Evolutionary conservation across 2,888 invertebrate genomes (phyloP).

Genomic region (Harmothoe impar): DNA sequence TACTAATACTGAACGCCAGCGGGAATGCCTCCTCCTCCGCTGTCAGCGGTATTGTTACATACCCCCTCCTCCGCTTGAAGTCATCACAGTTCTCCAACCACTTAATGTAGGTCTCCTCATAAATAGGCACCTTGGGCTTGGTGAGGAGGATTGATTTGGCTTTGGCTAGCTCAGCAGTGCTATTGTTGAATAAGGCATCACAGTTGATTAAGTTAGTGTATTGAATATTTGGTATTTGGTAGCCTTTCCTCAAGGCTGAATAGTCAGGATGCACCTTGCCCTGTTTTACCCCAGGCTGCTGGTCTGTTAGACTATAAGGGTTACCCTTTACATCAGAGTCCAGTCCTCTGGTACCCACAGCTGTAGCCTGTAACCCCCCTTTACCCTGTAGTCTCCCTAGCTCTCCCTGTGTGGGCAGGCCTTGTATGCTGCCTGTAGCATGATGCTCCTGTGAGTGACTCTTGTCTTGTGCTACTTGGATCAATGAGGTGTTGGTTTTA

Average conservation of each 20-base stretch:
- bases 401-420: too few species aligned
- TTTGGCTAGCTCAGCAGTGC: slow-evolving; percentile 71
- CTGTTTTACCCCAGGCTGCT: not conserved
- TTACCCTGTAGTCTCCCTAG: too few species aligned
- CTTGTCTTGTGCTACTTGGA: too few species aligned
- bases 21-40: slow-evolving; percentile 75
- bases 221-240: slow-evolving; percentile 66
- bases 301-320: slow-evolving; percentile 22
- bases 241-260: slow-evolving; percentile 28
- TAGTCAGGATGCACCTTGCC: not conserved
- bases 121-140: slow-evolving; percentile 68
- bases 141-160: slow-evolving; percentile 69
- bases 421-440: too few species aligned
- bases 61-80: slow-evolving; percentile 72
- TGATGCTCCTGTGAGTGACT: too few species aligned
- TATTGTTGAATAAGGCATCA: slow-evolving; percentile 72
- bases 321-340: not conserved
- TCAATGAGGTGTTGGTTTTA: too few species aligned
- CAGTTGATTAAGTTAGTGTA: slow-evolving; percentile 71
- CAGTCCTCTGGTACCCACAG: not conserved
- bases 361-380: too few species aligned
- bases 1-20: slow-evolving; percentile 77
- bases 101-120: slow-evolving; percentile 73
- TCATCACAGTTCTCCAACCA: slow-evolving; percentile 73
- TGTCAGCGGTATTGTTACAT: slow-evolving; percentile 71